Evolutionary conservation across 2,113 vertebrate genomes (phyloP).

Genomic region (Seriola quinqueradiata): DNA sequence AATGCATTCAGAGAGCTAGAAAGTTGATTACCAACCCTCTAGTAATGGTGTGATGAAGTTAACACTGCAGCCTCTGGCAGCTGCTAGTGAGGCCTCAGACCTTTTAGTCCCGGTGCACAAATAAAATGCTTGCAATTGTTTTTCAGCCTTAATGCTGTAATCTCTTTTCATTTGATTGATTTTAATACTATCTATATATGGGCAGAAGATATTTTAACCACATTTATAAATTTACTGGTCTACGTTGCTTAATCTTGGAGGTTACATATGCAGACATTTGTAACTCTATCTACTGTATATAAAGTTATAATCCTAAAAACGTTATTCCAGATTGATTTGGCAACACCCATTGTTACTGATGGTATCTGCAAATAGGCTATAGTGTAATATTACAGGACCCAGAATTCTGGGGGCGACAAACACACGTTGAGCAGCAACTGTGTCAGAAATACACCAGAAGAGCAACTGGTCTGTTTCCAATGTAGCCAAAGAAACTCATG

Average conservation of each 20-base stretch:
- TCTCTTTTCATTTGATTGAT: background rate
- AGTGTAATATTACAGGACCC: background rate
- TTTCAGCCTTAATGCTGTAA: background rate
- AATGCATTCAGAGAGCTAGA: background rate
- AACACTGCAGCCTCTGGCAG: background rate
- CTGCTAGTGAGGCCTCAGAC: constrained; percentile 9
- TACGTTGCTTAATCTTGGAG: background rate
- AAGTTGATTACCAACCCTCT: background rate
- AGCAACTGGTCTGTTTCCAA: background rate
- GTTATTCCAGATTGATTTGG: background rate
- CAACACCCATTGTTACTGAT: background rate
- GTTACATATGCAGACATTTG: background rate
- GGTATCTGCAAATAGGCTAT: background rate
- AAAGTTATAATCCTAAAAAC: background rate
- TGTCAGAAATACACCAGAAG: background rate
- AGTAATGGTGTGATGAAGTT: background rate
- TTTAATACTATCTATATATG: background rate
- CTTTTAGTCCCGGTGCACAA: background rate
- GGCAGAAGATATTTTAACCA: background rate
- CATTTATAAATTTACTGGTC: background rate
- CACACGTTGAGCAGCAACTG: background rate
- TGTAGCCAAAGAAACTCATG: background rate
- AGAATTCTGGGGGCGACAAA: background rate
- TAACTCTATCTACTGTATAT: too few species aligned
- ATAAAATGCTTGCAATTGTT: background rate